These are phyloP conservation scores for Fabriciana adippe DNA, from an alignment of 2,888 invertebrate genomes.

Conservation along the genomic window DNA sequence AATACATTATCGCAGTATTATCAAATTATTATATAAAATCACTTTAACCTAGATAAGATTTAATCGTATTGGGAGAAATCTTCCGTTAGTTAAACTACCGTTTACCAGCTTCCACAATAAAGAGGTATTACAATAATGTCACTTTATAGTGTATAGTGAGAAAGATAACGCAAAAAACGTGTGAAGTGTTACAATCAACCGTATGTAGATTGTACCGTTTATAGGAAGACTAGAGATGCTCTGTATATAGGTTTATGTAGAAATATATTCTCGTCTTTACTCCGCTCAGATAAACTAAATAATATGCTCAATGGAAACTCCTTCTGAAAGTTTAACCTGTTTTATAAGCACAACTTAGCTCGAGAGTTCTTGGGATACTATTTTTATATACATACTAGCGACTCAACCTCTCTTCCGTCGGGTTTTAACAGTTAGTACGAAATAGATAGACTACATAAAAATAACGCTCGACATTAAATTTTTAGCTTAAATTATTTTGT, in stretches of 20 bases:
- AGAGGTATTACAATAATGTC: conserved; percentile 13
- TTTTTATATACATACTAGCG: too few species aligned
- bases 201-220: conserved; percentile 19
- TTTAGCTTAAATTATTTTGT: too few species aligned
- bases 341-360: not conserved
- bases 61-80: not conserved
- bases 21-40: not conserved
- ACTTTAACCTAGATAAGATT: not conserved
- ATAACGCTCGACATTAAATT: too few species aligned
- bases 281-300: not conserved
- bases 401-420: too few species aligned
- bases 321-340: too few species aligned
- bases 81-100: conserved; percentile 25
- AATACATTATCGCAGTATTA: not conserved
- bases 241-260: conserved; percentile 4
- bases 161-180: conserved; percentile 19
- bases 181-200: conserved; percentile 28
- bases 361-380: not conserved
- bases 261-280: not conserved
- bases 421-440: too few species aligned
- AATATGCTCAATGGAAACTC: conserved; percentile 1
- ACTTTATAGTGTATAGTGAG: conserved; percentile 10
- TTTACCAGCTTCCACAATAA: conserved; percentile 22
- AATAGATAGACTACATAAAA: too few species aligned
- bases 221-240: conserved; percentile 6